phyloP scores from a whole-genome alignment of 2,797 vertebrate species.

The Coregonus suidteri region DNA sequence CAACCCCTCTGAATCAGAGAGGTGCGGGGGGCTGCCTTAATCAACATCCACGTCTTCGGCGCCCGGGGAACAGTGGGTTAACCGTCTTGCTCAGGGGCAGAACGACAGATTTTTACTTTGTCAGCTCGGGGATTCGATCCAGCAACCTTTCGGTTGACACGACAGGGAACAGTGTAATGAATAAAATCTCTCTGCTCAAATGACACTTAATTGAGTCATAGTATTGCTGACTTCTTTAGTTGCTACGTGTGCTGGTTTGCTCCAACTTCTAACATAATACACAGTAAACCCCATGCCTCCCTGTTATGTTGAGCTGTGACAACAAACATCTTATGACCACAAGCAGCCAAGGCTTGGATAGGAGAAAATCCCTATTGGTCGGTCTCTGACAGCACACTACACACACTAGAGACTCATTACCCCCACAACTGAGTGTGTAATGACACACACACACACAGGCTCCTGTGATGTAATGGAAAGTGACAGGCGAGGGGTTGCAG shows the following conservation, averaged over 20 bases:
- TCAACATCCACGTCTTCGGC: no score
- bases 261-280: not conserved
- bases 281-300: not conserved
- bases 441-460: conserved; percentile 37
- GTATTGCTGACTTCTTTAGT: not conserved
- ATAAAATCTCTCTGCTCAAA: conserved; percentile 4
- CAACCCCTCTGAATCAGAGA: no score
- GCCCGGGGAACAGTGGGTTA: no score
- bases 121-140: no score
- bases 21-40: no score
- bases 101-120: no score
- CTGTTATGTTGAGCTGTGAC: conserved; percentile 15
- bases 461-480: conserved; percentile 77
- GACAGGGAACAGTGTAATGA: not conserved
- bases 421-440: conserved; percentile 64
- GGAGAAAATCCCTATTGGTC: conserved; percentile 52
- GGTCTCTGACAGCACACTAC: conserved; percentile 59
- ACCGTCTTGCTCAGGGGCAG: no score
- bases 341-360: conserved; percentile 26
- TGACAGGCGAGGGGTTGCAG: conserved; percentile 79
- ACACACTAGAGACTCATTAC: conserved; percentile 65
- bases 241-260: not conserved
- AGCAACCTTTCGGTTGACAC: no score
- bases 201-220: conserved; percentile 12
- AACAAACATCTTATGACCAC: conserved; percentile 18